Percentiles rank a stretch among this genome's conserved stretches.
phyloP scores from a whole-genome alignment of 2,113 vertebrate species.

The Galemys pyrenaicus region DNA sequence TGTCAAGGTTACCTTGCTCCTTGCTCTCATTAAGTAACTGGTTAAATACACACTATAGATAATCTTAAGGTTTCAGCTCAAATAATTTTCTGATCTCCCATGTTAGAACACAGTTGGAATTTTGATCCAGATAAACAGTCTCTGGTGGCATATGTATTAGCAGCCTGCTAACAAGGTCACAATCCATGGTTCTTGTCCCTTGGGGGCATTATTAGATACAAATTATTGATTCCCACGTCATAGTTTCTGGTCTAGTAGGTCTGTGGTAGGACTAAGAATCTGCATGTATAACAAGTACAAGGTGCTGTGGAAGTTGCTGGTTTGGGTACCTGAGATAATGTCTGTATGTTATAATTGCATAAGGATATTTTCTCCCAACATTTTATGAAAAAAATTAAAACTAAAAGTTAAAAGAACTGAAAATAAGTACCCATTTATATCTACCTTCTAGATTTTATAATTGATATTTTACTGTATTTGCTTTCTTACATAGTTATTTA shows the following conservation, averaged over 20 bases:
- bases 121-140: not conserved
- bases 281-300: not conserved
- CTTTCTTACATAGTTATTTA: not conserved
- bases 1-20: not conserved
- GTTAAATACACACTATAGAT: not conserved
- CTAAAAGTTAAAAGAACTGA: not conserved
- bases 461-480: not conserved
- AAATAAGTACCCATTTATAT: not conserved
- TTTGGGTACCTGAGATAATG: not conserved
- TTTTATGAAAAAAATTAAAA: not conserved
- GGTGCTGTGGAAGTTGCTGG: not conserved
- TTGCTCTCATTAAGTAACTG: not conserved
- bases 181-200: not conserved
- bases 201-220: not conserved
- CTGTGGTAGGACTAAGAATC: not conserved
- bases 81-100: not conserved
- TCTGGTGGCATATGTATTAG: not conserved
- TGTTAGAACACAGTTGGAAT: not conserved
- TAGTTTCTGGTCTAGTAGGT: not conserved
- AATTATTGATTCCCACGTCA: not conserved
- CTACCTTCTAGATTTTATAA: not conserved
- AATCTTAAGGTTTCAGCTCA: not conserved
- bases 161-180: accelerated
- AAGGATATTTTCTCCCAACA: not conserved
- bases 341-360: not conserved